Conservation (phyloP, 2,797 vertebrate genomes). For the Alca torda region DNA sequence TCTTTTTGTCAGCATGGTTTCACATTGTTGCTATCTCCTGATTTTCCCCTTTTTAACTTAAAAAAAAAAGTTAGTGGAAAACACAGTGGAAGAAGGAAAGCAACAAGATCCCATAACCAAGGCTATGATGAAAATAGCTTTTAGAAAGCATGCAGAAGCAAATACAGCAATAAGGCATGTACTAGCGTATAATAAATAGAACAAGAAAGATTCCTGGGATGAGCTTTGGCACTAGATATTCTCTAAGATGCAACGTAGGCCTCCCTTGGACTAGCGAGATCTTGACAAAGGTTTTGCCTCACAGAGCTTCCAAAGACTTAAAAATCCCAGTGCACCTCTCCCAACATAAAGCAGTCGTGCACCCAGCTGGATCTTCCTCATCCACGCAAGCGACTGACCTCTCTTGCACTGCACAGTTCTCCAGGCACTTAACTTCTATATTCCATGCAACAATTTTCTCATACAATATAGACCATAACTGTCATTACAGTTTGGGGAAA, state of each 20-base stretch:
- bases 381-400: rapidly evolving
- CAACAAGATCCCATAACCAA: background rate
- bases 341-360: background rate
- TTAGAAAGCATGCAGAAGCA: background rate
- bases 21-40: background rate
- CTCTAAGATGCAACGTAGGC: background rate
- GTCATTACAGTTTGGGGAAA: background rate
- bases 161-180: background rate
- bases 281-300: background rate
- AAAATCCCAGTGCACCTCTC: background rate
- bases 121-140: background rate
- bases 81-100: background rate
- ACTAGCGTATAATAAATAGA: rapidly evolving
- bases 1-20: background rate
- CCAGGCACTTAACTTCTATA: background rate
- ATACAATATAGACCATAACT: background rate
- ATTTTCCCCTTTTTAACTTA: background rate
- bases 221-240: background rate
- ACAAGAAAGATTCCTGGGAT: background rate
- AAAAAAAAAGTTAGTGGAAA: background rate
- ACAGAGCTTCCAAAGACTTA: background rate
- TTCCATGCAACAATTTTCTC: background rate
- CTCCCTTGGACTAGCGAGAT: background rate
- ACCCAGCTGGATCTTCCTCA: background rate
- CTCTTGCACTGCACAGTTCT: background rate